phyloP scores from a whole-genome alignment of 2,113 vertebrate species.

The Halichoeres trimaculatus region DNA sequence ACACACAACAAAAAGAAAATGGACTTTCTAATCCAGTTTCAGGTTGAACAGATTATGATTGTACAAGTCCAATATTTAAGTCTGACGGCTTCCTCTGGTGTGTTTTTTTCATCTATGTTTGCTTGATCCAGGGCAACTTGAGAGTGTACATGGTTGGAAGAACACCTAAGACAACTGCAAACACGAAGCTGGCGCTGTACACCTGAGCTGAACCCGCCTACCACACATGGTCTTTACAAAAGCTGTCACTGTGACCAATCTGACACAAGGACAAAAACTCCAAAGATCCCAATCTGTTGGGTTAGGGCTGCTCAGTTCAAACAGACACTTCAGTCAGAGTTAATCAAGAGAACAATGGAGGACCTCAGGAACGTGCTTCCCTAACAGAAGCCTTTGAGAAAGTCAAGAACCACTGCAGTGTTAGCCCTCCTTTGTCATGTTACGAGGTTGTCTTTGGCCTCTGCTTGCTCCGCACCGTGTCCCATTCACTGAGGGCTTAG shows the following conservation, averaged over 20 bases:
- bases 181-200: constrained; percentile 39
- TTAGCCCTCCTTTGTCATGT: constrained; percentile 64
- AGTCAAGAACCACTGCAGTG: constrained; percentile 37
- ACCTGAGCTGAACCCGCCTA: constrained; percentile 34
- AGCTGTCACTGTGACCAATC: constrained; percentile 58
- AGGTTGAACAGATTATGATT: constrained; percentile 26
- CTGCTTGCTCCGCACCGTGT: constrained; percentile 27
- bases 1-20: constrained; percentile 3
- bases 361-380: constrained; percentile 40
- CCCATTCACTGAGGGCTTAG: constrained; percentile 60
- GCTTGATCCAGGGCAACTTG: constrained; percentile 25
- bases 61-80: constrained; percentile 13
- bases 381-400: constrained; percentile 54
- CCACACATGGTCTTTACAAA: constrained; percentile 35
- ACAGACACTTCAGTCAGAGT: constrained; percentile 62
- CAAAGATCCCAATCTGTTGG: constrained; percentile 36
- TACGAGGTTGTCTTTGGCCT: constrained; percentile 43
- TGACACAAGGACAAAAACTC: constrained; percentile 27
- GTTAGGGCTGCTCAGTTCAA: constrained; percentile 53
- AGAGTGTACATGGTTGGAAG: constrained; percentile 25
- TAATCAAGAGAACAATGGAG: constrained; percentile 60
- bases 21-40: constrained; percentile 28
- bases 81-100: background rate
- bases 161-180: constrained; percentile 56
- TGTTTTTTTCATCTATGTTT: constrained; percentile 28